Base-by-base conservation (phyloP, 1,140 invertebrate genomes). In the Drosophila arawakana region DNA sequence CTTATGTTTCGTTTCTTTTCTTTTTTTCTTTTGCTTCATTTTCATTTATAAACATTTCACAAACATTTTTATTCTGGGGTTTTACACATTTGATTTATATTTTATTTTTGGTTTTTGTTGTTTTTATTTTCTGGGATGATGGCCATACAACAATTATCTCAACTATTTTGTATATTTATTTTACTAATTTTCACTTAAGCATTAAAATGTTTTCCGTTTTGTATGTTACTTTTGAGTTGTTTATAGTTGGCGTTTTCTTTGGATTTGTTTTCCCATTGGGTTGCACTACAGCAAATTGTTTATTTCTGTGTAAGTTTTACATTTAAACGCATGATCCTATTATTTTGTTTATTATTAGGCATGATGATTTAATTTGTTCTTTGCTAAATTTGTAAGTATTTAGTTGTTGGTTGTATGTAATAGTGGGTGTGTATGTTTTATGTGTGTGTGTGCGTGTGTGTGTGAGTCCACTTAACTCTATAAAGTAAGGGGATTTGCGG, bases 41-140 rank as follows among this genome's bases (percentile, higher is more conserved):
- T 76, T 86, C 85, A 82, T 76, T 84, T 89, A 89, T 89, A 89
- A 89, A 89, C 84, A 89, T 89, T 89, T 90, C 85, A 90, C 84
- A 90, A 84, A 89, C 75, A 90, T 84, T 85, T 73, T 76, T 82
- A 78, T 58, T 86, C 18, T 73, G 62, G 62, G 81, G 75, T 84
- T 67, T 89, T 80, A 84, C 83, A 88, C 80, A 89, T 78, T 77
- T 83, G 60, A 65, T 80, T 80, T 80, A 55, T 41, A 60, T 65
- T 79, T 82, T 59, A 52, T 69, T 63, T 73, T 13, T 39, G 30
- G 61, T 60, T 59, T 75, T 57, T 74, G 39, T 41, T 58, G 58
- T 52, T 61, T 52, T 59, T 58, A 62, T 61, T 85, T 75, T 72
- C 41, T 63, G 67, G 81, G 66, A 63, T 73, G 84, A 89, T 73